Conservation (phyloP, 2,113 vertebrate species). For the Pyxicephalus adspersus region DNA sequence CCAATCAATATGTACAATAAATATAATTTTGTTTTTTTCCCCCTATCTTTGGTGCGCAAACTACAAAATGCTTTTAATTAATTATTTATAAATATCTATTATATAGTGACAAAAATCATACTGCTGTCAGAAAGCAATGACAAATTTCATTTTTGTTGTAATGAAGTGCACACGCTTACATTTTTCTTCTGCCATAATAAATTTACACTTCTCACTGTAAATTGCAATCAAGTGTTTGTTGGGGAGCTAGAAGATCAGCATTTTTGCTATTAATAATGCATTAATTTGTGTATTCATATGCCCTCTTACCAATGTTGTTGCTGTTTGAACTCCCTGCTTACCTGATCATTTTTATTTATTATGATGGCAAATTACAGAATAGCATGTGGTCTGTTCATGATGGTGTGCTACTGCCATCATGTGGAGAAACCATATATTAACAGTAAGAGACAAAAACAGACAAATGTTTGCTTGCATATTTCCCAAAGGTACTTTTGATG, state of each 20-base stretch:
- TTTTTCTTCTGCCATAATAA: background rate
- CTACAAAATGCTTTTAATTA: no score
- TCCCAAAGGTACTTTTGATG: no score
- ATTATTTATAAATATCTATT: no score
- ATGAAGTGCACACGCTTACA: background rate
- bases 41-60: no score
- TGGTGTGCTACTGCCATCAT: constrained; percentile 17
- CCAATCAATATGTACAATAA: no score
- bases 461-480: no score
- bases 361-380: background rate
- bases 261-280: constrained; percentile 35
- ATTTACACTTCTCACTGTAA: background rate
- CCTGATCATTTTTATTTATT: background rate
- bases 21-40: no score
- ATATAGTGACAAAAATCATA: no score
- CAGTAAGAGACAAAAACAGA: background rate
- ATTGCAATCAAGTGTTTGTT: constrained; percentile 9
- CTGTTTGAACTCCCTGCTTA: constrained; percentile 6
- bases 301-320: background rate
- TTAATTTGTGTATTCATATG: constrained; percentile 14
- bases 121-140: no score
- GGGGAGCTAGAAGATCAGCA: constrained; percentile 8
- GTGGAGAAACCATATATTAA: background rate
- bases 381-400: background rate
- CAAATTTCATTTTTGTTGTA: no score